Conservation (phyloP, 2,797 vertebrate species). For the Enteromius treurensis region DNA sequence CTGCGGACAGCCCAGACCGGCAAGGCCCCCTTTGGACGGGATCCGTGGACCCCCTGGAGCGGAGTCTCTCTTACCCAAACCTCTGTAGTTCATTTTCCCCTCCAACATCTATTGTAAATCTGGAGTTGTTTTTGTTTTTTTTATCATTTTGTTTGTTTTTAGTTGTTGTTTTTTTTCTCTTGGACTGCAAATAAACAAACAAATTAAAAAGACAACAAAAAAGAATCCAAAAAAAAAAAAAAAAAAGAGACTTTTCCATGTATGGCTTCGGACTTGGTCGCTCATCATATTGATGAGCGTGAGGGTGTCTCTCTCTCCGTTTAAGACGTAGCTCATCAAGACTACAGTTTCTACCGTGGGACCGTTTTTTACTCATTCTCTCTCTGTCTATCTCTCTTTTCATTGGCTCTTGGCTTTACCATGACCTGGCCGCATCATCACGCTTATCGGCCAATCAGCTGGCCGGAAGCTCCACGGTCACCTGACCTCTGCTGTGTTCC, state of each 20-base stretch:
- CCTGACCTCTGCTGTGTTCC: slow-evolving; percentile 58
- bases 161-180: slow-evolving; percentile 63
- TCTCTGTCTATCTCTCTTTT: slow-evolving; percentile 74
- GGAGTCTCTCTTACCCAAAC: slow-evolving; percentile 77
- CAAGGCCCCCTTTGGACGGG: slow-evolving; percentile 79
- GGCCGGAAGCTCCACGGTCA: slow-evolving; percentile 61
- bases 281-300: slow-evolving; percentile 99
- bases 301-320: slow-evolving; percentile 85
- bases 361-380: slow-evolving; percentile 77
- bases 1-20: slow-evolving; percentile 81
- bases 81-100: slow-evolving; percentile 83
- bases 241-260: slow-evolving; percentile 84
- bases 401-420: slow-evolving; percentile 47
- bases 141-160: slow-evolving; percentile 75
- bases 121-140: slow-evolving; percentile 80
- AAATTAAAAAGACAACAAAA: slow-evolving; percentile 48
- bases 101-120: slow-evolving; percentile 83
- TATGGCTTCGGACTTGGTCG: slow-evolving; percentile 92
- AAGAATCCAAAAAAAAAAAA: slow-evolving; percentile 30
- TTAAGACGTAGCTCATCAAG: slow-evolving; percentile 89
- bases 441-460: slow-evolving; percentile 70
- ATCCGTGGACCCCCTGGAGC: slow-evolving; percentile 79
- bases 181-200: slow-evolving; percentile 80
- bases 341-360: slow-evolving; percentile 90
- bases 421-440: slow-evolving; percentile 30